phyloP scores from a whole-genome alignment of 2,797 vertebrate genomes.

The Aplochiton taeniatus region DNA sequence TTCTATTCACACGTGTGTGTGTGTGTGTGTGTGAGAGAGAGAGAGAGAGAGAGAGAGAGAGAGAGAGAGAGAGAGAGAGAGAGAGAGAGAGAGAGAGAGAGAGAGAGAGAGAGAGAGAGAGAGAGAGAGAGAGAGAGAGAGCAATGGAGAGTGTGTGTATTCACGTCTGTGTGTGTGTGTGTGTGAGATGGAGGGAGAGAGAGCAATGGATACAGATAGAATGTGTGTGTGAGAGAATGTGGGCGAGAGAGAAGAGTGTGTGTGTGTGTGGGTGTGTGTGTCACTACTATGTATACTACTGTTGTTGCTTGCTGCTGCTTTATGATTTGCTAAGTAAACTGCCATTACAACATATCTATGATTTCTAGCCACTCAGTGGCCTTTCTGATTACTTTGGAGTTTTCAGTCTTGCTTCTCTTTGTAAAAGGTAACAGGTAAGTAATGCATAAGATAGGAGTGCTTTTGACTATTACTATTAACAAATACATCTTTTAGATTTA shows the following conservation, averaged over 20 bases:
- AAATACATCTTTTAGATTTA: no score
- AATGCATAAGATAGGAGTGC: no score
- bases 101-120: not conserved
- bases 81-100: no score
- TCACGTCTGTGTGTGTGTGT: not conserved
- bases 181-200: not conserved
- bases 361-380: constrained; percentile 60
- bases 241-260: no score
- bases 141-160: no score
- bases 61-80: no score
- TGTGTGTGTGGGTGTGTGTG: constrained; percentile 20
- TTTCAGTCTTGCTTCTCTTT: constrained; percentile 23
- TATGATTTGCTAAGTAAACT: constrained; percentile 69
- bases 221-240: no score
- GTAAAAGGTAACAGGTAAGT: constrained; percentile 37
- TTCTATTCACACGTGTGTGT: constrained; percentile 54
- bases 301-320: constrained; percentile 52
- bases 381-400: constrained; percentile 44
- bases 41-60: no score
- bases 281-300: constrained; percentile 37
- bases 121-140: no score
- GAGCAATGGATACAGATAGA: no score
- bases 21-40: constrained; percentile 9
- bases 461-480: no score
- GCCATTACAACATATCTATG: constrained; percentile 73